These are phyloP conservation scores for Pandemis heparana DNA, from an alignment of 2,888 invertebrate genomes.

Conservation along the genomic window DNA sequence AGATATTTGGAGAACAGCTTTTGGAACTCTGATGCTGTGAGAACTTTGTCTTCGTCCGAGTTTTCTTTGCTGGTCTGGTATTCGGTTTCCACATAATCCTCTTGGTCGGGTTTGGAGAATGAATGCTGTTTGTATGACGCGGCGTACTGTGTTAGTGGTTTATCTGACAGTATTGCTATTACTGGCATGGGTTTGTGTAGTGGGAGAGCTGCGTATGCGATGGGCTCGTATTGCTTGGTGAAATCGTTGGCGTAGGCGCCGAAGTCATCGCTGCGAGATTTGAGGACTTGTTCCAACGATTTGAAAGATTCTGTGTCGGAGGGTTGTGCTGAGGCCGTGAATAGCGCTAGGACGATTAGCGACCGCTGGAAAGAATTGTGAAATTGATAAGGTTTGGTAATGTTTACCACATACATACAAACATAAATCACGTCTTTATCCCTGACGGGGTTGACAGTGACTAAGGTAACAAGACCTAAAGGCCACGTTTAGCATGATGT, in stretches of 20 bases:
- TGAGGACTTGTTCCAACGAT: slow-evolving; percentile 53
- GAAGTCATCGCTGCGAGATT: slow-evolving; percentile 56
- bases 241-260: slow-evolving; percentile 59
- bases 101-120: slow-evolving; percentile 40
- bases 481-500: too few species aligned
- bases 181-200: slow-evolving; percentile 70
- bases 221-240: slow-evolving; percentile 63
- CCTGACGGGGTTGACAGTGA: too few species aligned
- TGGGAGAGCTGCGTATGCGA: slow-evolving; percentile 70
- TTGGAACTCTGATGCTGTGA: neutral
- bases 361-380: slow-evolving; percentile 25
- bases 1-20: slow-evolving; percentile 3
- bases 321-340: slow-evolving; percentile 15
- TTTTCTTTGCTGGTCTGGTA: slow-evolving; percentile 9
- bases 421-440: too few species aligned
- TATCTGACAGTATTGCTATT: slow-evolving; percentile 61
- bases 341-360: slow-evolving; percentile 32
- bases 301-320: slow-evolving; percentile 58
- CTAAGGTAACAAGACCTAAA: too few species aligned
- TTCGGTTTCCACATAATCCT: slow-evolving; percentile 16
- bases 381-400: neutral
- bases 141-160: slow-evolving; percentile 48
- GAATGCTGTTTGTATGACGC: slow-evolving; percentile 33
- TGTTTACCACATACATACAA: too few species aligned
- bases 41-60: slow-evolving; percentile 5